Evolutionary conservation across 2,797 vertebrate genomes (phyloP).

Genomic region (Zenarchopterus dispar): DNA sequence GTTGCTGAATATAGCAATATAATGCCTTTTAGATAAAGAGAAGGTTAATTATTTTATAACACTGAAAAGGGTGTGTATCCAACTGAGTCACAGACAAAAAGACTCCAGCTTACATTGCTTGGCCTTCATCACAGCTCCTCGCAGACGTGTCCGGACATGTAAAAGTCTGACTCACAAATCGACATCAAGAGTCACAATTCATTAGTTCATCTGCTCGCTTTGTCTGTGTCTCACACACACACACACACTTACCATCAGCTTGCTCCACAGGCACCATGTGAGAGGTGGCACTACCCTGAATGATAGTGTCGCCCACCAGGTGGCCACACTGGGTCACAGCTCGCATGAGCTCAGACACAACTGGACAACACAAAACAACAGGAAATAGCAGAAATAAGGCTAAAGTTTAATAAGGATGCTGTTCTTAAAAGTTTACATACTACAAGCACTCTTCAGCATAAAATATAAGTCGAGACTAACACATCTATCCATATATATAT

Average conservation of each 20-base stretch:
- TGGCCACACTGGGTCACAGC: constrained; percentile 89
- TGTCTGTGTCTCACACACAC: neutral
- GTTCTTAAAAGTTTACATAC: neutral
- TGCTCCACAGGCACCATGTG: constrained; percentile 91
- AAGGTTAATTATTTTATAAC: too few species aligned
- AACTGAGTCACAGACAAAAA: too few species aligned
- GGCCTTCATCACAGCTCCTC: neutral
- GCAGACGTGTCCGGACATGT: constrained; percentile 18
- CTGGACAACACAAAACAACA: constrained; percentile 62
- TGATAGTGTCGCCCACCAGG: constrained; percentile 89
- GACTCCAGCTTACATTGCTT: too few species aligned
- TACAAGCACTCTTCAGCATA: neutral
- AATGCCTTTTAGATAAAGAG: too few species aligned
- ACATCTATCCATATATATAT: too few species aligned
- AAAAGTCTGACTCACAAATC: constrained; percentile 16
- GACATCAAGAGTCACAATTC: constrained; percentile 8
- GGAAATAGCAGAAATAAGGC: neutral
- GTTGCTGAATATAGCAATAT: too few species aligned
- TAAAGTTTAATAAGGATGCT: neutral
- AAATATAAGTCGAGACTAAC: neutral
- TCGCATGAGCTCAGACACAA: constrained; percentile 83
- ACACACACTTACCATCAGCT: constrained; percentile 77
- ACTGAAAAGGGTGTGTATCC: too few species aligned
- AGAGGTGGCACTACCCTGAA: constrained; percentile 90
- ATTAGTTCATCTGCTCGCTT: neutral